These are phyloP conservation scores for Podarcis lilfordi DNA, from an alignment of 2,797 vertebrate species.

Conservation along the genomic window DNA sequence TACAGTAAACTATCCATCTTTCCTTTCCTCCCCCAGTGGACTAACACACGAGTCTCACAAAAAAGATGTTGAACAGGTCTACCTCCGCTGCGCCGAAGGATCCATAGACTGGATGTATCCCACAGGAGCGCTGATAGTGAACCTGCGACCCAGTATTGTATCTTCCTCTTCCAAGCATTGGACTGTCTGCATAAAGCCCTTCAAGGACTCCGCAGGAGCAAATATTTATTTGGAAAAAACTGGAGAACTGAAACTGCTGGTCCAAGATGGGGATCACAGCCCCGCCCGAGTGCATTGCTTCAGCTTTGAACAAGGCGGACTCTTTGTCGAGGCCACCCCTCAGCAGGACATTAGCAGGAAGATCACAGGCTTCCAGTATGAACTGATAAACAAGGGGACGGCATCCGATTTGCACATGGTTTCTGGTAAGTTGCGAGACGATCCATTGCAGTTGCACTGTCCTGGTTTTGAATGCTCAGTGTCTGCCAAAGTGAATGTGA, in stretches of 20 bases:
- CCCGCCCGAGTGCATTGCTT: conserved; percentile 89
- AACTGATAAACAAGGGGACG: conserved; percentile 84
- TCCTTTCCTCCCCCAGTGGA: conserved; percentile 79
- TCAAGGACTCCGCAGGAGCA: conserved; percentile 88
- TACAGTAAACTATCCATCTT: conserved; percentile 38
- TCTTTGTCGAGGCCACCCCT: conserved; percentile 93
- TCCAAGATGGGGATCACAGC: conserved; percentile 84
- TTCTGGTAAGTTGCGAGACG: conserved; percentile 82
- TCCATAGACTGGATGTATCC: conserved; percentile 97
- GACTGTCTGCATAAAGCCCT: conserved; percentile 94
- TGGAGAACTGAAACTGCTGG: conserved; percentile 90
- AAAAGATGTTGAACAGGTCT: conserved; percentile 98
- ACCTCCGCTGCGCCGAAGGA: conserved; percentile 94
- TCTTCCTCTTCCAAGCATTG: conserved; percentile 82
- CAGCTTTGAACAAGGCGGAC: conserved; percentile 87
- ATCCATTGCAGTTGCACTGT: not conserved
- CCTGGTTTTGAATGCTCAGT: rapidly evolving
- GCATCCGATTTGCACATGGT: conserved; percentile 80
- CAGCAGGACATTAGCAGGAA: conserved; percentile 93
- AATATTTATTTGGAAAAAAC: conserved; percentile 97
- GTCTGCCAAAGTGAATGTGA: conserved; percentile 13
- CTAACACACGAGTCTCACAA: conserved; percentile 92
- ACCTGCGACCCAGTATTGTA: conserved; percentile 91
- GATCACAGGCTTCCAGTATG: conserved; percentile 94
- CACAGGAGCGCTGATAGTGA: conserved; percentile 95